Evolutionary conservation across 1,140 invertebrate genomes (phyloP).

Genomic region (Vollenhovia emeryi): DNA sequence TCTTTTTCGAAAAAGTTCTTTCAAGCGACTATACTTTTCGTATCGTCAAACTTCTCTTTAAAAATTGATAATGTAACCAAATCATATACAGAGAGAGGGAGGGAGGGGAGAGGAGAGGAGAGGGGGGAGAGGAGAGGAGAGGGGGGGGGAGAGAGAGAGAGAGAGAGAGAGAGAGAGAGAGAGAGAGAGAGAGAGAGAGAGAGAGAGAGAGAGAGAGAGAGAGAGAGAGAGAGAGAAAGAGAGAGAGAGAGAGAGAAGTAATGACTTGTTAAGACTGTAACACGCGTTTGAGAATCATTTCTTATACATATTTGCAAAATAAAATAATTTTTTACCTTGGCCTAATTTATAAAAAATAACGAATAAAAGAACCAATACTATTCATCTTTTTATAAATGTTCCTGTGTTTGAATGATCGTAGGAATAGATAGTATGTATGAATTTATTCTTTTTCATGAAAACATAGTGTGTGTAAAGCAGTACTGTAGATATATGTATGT

Average conservation of each 20-base stretch:
- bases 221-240: neutral
- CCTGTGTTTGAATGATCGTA: too few species aligned
- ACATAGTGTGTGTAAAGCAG: too few species aligned
- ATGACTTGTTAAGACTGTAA: neutral
- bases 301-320: neutral
- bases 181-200: neutral
- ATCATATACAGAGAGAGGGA: neutral
- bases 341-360: neutral
- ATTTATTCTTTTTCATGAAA: too few species aligned
- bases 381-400: neutral
- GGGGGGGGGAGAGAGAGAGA: neutral
- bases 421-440: too few species aligned
- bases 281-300: neutral
- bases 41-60: neutral
- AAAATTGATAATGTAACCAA: neutral
- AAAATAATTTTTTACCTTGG: neutral
- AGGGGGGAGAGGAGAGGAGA: too few species aligned
- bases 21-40: neutral
- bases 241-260: neutral
- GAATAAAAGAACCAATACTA: neutral
- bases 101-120: too few species aligned
- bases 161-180: neutral
- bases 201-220: neutral
- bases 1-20: neutral
- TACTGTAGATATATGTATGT: neutral